Evolutionary conservation across 2,113 vertebrate species (phyloP).

Genomic region (Panthera uncia): DNA sequence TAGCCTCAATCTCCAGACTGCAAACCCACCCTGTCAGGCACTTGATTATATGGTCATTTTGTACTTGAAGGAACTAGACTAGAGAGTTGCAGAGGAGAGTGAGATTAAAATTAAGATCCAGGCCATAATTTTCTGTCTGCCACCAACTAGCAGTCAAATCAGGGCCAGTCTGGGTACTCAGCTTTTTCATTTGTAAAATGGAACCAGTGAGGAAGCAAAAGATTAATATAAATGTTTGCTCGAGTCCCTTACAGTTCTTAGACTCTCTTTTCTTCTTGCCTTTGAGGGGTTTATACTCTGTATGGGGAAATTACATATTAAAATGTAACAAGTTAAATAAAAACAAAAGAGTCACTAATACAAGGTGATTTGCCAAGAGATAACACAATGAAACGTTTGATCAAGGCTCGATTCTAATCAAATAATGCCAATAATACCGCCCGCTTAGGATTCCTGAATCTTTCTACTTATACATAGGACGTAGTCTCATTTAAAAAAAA

Average conservation of each 20-base stretch:
- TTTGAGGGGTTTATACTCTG: background rate
- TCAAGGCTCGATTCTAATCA: background rate
- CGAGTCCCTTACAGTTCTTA: background rate
- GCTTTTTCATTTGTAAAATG: background rate
- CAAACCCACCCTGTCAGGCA: background rate
- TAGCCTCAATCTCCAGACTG: background rate
- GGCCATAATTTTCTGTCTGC: background rate
- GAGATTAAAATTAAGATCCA: background rate
- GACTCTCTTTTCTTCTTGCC: background rate
- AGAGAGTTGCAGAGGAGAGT: background rate
- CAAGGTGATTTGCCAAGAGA: background rate
- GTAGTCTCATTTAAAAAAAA: background rate
- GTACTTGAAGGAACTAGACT: background rate
- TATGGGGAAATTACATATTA: background rate
- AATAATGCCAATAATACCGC: background rate
- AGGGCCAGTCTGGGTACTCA: background rate
- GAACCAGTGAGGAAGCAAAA: background rate
- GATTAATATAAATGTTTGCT: background rate
- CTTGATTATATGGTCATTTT: background rate
- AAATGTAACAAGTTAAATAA: background rate
- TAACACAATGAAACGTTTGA: background rate
- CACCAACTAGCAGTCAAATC: background rate
- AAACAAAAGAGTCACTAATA: background rate
- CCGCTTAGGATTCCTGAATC: background rate
- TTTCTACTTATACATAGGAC: background rate